phyloP scores from a whole-genome alignment of 35 echinoderm and acorn worm genomes.

The Ophiothrix spiculata region DNA sequence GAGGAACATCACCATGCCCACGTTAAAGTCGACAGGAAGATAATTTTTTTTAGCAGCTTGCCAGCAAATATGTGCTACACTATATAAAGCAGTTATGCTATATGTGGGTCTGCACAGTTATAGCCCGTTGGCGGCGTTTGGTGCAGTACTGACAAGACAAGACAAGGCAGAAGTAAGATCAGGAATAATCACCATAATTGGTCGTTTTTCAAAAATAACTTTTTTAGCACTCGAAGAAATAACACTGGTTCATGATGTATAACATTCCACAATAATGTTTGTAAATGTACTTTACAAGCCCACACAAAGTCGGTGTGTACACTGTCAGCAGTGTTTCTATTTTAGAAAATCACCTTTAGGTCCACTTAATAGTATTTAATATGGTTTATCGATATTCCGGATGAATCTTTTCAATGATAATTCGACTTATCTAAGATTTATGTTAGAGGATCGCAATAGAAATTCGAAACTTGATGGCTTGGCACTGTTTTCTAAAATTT shows the following conservation, averaged over 20 bases:
- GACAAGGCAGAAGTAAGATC: too few relatives aligned
- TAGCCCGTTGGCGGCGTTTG: constrained; percentile 32
- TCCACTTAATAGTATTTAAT: too few relatives aligned
- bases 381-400: too few relatives aligned
- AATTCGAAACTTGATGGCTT: too few relatives aligned
- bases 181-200: too few relatives aligned
- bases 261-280: constrained; percentile 15
- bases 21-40: constrained; percentile 70
- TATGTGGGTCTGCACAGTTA: constrained; percentile 67
- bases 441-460: too few relatives aligned
- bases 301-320: too few relatives aligned
- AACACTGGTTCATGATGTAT: constrained; percentile 30
- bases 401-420: too few relatives aligned
- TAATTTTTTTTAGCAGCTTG: constrained; percentile 36
- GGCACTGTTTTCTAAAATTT: too few relatives aligned
- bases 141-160: constrained; percentile 56
- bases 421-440: too few relatives aligned
- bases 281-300: constrained; percentile 32
- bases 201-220: constrained; percentile 64
- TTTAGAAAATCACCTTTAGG: too few relatives aligned
- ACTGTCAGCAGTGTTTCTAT: too few relatives aligned
- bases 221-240: constrained; percentile 46
- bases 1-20: constrained; percentile 53
- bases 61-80: constrained; percentile 52
- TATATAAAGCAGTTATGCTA: constrained; percentile 8